A percentile compares a stretch with the other conserved stretches of the same genome.
Evolutionary conservation across 1,140 invertebrate species (phyloP).

Genomic region (Eumaeus atala): DNA sequence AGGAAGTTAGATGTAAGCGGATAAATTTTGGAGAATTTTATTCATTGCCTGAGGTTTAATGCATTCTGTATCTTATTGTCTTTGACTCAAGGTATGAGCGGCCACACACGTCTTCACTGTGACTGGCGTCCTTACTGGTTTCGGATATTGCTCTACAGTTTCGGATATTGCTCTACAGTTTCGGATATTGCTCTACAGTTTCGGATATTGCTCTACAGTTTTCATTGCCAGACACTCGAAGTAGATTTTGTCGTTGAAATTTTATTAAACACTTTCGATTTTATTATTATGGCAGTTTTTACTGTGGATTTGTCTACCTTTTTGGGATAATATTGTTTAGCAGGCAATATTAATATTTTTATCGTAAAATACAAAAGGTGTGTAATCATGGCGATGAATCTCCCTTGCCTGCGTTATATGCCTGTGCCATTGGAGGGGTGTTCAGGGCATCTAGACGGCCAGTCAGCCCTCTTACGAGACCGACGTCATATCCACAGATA

Average conservation of each 20-base stretch:
- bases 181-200: slow-evolving; percentile 1
- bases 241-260: neutral
- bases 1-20: neutral
- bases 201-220: neutral
- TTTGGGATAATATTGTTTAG: neutral
- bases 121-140: neutral
- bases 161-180: neutral
- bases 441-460: too few relatives aligned
- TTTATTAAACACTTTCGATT: neutral
- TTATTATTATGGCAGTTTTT: neutral
- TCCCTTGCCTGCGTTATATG: too few relatives aligned
- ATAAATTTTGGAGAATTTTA: neutral
- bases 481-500: too few relatives aligned
- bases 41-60: neutral
- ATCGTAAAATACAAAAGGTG: neutral
- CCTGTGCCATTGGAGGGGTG: too few relatives aligned
- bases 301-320: neutral
- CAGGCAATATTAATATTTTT: neutral
- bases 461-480: too few relatives aligned
- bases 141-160: neutral
- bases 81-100: neutral
- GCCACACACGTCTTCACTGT: neutral
- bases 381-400: too few relatives aligned
- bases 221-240: neutral
- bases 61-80: neutral